Base-by-base conservation (phyloP, 2,797 vertebrate genomes). In the Platyrinchus mystaceus region DNA sequence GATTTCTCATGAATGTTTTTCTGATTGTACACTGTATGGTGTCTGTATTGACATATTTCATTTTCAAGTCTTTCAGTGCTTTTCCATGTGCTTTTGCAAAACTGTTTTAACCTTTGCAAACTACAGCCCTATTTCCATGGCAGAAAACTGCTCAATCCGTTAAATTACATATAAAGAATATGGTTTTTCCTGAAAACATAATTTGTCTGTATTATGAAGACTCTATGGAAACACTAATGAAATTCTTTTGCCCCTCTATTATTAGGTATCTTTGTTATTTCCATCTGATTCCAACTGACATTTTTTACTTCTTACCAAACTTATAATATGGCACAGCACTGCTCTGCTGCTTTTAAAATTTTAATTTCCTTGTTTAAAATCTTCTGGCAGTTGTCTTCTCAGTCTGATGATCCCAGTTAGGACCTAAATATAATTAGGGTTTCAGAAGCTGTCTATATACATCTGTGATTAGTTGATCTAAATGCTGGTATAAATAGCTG, bases 191-290 rank as follows among this genome's bases (percentile, higher is more conserved):
- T 50, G 18, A 27, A 70, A 55, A 32, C 4, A 6, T 49, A 12
- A 2, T 36, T 85, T 47, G 2, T 55, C 16, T 60, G 15, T 17
- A 24, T 67, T 83, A 20, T 34, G 30, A 92, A 63, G 44, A 34
- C 8, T 58, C 10, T 21, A 0, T 32, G 26, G n/a, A 80, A 83
- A 28, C 10, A 8, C 12, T n/a, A 4, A 47, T 20, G 3, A 36
- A n/a, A 39, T 88, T 86, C 11, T 10, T 77, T 73, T 46, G 4
- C 16, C 3, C 16, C 11, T 49, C 9, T 49, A 16, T 80, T 70
- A 36, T 10, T 50, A 3, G 36, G 7, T 58, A 39, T 52, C 24
- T 88, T 70, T 59, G 12, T 36, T 55, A 15, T 79, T 83, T 90
- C 27, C 8, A 5, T 44, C 28, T 16, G 23, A 56, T 78, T 90